These are phyloP conservation scores for Morone saxatilis DNA, from an alignment of 2,113 vertebrate species.

Conservation along the genomic window DNA sequence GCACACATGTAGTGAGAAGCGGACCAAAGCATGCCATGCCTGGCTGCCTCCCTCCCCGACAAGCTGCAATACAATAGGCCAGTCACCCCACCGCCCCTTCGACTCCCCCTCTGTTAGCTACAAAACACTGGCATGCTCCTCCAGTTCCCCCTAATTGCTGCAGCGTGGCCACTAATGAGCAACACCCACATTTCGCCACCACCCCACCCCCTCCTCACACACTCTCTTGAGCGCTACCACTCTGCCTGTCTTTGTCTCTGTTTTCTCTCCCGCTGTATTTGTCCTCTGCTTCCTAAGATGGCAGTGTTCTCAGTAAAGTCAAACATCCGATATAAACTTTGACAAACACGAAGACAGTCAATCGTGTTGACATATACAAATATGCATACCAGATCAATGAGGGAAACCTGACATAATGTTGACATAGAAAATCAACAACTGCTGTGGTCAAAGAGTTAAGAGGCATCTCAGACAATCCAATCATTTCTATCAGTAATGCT, in stretches of 20 bases:
- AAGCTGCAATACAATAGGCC: constrained; percentile 51
- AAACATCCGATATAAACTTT: not conserved
- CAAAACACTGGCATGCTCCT: constrained; percentile 56
- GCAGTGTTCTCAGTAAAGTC: not conserved
- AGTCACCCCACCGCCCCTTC: constrained; percentile 25
- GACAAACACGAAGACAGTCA: too few species aligned
- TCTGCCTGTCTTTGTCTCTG: constrained; percentile 9
- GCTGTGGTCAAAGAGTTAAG: not conserved
- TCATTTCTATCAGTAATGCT: not conserved
- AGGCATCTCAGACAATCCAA: not conserved
- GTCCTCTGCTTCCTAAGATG: not conserved
- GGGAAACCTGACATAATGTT: not conserved
- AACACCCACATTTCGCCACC: constrained; percentile 31
- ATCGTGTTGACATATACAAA: not conserved
- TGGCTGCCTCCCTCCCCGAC: constrained; percentile 33
- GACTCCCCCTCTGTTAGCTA: constrained; percentile 50
- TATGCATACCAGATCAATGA: not conserved
- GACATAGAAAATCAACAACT: not conserved
- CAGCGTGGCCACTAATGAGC: constrained; percentile 65
- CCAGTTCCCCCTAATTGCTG: constrained; percentile 56
- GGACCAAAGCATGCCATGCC: constrained; percentile 40
- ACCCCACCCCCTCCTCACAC: not conserved
- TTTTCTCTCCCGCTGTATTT: not conserved
- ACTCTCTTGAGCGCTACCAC: not conserved
- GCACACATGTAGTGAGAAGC: constrained; percentile 41